These are phyloP conservation scores for Leptestheria dahalacensis DNA, from an alignment of 1,140 invertebrate genomes.

Conservation along the genomic window DNA sequence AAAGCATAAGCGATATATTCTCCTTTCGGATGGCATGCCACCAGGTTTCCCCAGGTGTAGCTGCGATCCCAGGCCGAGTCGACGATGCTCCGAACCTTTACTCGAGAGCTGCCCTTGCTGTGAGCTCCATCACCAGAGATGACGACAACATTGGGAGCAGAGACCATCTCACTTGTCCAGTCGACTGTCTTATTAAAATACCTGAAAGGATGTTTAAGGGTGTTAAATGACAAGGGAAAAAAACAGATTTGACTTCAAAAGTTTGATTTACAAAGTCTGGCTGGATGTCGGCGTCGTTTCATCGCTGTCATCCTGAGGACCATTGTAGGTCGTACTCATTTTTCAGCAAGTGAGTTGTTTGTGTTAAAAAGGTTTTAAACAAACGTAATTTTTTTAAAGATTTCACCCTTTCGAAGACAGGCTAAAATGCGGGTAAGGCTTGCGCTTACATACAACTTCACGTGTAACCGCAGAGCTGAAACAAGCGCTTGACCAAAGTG, in stretches of 20 bases:
- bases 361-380: no score
- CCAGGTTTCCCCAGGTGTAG: constrained; percentile 46
- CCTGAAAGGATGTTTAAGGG: background rate
- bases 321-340: background rate
- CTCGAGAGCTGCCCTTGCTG: constrained; percentile 63
- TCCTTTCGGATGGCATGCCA: constrained; percentile 73
- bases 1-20: constrained; percentile 79
- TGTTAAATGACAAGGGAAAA: background rate
- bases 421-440: no score
- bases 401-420: no score
- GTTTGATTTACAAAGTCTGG: background rate
- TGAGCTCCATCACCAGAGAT: constrained; percentile 42
- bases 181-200: background rate
- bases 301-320: background rate
- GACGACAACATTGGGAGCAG: constrained; percentile 38
- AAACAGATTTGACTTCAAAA: background rate
- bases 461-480: no score
- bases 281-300: background rate
- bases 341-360: no score
- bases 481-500: no score
- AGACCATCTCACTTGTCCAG: background rate
- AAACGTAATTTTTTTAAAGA: no score
- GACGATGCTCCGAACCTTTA: constrained; percentile 78
- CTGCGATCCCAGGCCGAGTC: constrained; percentile 80
- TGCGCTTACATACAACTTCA: no score